Base-by-base conservation (phyloP, 1,140 invertebrate species). In the Druon quercuslanigerum region DNA sequence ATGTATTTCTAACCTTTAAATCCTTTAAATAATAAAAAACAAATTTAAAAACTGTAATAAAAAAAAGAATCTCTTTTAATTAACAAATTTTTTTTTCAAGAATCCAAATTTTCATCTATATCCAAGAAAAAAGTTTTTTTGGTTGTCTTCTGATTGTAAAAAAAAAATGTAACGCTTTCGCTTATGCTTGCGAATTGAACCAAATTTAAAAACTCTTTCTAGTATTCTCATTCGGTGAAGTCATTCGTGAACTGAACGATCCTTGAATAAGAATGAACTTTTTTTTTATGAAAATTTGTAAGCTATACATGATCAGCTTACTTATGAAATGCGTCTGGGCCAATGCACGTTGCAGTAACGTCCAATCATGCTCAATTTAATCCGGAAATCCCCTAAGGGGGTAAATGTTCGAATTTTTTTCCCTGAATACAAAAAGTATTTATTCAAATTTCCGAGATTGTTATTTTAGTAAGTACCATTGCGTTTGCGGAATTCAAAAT, bases 241-340 rank as follows among this genome's bases (percentile, higher is more conserved):
- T 46, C 40, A 11, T 0, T 9, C 33, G 40, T 33, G 57, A 66
- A 16, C 57, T 19, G 11, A 66, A 66, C 57, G 57, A 14, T 66
- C 57, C 33, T 33, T 66, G 57, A 66, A 66, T 66, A 33, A 33
- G 16, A 66, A 66, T 66, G 20, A 66, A 33, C 0, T 20, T 66
- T 16, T 66, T n/a, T 11, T 66, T 66, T 16, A 66, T 66, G 57
- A 66, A 66, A 66, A 66, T 14, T 33, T 66, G 57, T 66, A 66
- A 40, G 57, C 57, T 66, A 33, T 40, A 33, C 57, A 66, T 66
- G 57, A 66, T 66, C 57, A 33, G 57, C 57, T 40, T 66, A 33
- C 25, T 66, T 16, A 66, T 46, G 20, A 66, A 54, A 54, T 54
- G 17, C 52, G 17, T 46, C 40, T 46, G 17, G 17, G n/a, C 52